These are phyloP conservation scores for Nannoperca obscura DNA, from an alignment of 2,797 vertebrate species.

Conservation along the genomic window DNA sequence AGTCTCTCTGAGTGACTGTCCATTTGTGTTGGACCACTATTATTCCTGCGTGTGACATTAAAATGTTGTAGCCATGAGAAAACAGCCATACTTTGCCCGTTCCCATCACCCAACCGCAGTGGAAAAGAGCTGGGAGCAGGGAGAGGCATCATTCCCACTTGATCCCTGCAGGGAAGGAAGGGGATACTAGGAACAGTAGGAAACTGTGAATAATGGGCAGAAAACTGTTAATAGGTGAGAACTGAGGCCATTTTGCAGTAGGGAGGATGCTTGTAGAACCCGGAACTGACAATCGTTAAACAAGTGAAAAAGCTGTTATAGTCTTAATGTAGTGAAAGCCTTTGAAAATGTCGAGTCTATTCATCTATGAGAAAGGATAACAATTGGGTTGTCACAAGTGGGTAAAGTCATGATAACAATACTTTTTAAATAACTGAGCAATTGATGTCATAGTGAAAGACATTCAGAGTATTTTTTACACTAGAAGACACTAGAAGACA, in stretches of 20 bases:
- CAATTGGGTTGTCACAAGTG: neutral
- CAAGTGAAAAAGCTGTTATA: neutral
- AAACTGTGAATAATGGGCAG: slow-evolving; percentile 52
- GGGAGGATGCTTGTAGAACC: neutral
- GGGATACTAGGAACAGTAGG: slow-evolving; percentile 44
- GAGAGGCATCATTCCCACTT: slow-evolving; percentile 54
- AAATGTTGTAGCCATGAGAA: slow-evolving; percentile 25
- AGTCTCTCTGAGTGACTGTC: slow-evolving; percentile 2
- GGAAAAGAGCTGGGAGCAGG: slow-evolving; percentile 37
- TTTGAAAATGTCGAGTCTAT: neutral
- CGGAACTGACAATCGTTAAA: neutral
- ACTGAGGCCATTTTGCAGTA: slow-evolving; percentile 12
- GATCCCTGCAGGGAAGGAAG: slow-evolving; percentile 63
- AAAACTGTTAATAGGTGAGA: slow-evolving; percentile 35
- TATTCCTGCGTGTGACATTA: neutral
- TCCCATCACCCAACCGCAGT: slow-evolving; percentile 38
- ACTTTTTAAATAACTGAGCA: neutral
- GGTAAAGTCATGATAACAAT: neutral
- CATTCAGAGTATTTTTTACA: neutral
- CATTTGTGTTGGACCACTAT: neutral
- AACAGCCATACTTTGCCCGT: neutral
- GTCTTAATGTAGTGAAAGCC: neutral
- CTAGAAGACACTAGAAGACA: no score
- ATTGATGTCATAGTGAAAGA: neutral
- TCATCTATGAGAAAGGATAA: neutral